Conservation (phyloP, 53 echinoderm and acorn worm genomes). For the Paracentrotus lividus region DNA sequence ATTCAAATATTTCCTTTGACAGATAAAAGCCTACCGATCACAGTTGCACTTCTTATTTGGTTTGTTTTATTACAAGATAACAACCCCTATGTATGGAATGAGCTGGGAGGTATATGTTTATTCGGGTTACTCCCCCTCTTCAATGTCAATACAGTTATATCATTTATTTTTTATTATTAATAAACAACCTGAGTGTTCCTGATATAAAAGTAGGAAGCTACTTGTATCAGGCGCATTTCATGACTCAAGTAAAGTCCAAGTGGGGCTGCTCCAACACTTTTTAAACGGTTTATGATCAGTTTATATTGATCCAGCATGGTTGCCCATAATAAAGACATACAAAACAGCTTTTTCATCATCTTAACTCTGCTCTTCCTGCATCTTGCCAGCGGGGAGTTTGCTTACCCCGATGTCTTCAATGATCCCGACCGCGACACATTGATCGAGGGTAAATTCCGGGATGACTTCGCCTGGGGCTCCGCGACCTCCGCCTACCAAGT, state of each 20-base stretch:
- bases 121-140: constrained; percentile 37
- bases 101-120: background rate
- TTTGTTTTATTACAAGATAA: background rate
- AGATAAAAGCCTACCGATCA: no score
- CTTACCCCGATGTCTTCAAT: constrained; percentile 89
- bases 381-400: constrained; percentile 27
- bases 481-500: constrained; percentile 96
- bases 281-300: background rate
- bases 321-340: background rate
- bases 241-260: background rate
- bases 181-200: background rate
- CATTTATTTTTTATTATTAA: no score
- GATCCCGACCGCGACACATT: constrained; percentile 85
- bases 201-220: background rate
- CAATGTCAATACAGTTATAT: constrained; percentile 25
- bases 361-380: background rate
- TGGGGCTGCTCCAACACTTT: background rate
- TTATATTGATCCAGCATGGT: background rate
- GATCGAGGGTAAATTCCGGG: constrained; percentile 80
- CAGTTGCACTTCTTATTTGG: no score
- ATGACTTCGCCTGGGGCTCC: constrained; percentile 88
- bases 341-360: constrained; percentile 9
- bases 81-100: background rate
- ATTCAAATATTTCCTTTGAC: no score
- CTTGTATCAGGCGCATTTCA: background rate